Conservation (phyloP, 2,113 vertebrate genomes). For the Hypanus sabinus region DNA sequence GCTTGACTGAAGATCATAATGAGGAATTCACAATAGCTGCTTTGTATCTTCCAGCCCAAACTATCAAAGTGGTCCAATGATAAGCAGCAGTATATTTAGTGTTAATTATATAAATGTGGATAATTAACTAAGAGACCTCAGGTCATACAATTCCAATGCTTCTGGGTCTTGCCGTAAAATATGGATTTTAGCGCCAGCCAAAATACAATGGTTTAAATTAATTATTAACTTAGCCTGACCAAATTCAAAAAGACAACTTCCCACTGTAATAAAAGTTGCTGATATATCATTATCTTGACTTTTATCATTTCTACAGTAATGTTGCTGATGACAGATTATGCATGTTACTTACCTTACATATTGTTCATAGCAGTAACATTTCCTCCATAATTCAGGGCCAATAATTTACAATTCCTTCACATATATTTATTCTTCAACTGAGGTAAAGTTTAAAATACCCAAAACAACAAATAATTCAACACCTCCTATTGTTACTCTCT, state of each 20-base stretch:
- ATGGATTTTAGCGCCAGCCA: neutral
- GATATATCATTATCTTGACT: neutral
- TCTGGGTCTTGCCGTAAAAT: neutral
- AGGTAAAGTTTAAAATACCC: neutral
- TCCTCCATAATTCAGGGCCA: neutral
- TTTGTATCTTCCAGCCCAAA: neutral
- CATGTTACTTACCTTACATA: neutral
- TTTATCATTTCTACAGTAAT: neutral
- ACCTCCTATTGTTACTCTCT: neutral
- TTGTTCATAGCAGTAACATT: neutral
- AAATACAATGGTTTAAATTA: slow-evolving; percentile 12
- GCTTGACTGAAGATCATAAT: neutral
- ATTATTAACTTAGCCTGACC: neutral
- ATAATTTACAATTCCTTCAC: slow-evolving; percentile 22
- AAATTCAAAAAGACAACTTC: neutral
- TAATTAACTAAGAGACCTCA: neutral
- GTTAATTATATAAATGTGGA: neutral
- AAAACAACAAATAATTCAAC: neutral
- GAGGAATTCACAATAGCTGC: too few relatives aligned
- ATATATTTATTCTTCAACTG: neutral
- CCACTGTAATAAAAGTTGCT: neutral
- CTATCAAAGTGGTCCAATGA: neutral
- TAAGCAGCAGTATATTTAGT: neutral
- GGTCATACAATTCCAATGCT: too few relatives aligned
- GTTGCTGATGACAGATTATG: neutral